Evolutionary conservation across 2,113 vertebrate species (phyloP).

Genomic region (Poeciliopsis prolifica): DNA sequence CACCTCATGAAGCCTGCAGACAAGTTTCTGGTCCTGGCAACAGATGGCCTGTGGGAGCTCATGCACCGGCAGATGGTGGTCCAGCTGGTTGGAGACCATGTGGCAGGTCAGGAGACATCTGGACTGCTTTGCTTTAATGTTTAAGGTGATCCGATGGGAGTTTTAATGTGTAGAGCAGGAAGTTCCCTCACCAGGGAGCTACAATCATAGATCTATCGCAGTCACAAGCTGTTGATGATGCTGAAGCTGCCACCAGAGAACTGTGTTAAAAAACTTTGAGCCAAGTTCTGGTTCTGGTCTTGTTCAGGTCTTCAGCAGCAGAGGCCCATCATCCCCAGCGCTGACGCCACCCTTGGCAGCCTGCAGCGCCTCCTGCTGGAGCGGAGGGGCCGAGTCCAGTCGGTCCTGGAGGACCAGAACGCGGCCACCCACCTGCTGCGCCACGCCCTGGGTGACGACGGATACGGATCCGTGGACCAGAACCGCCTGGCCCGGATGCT

Average conservation of each 20-base stretch:
- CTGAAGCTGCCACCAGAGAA: not conserved
- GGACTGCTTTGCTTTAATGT: not conserved
- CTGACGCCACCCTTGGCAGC: conserved; percentile 45
- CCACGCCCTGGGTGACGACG: conserved; percentile 70
- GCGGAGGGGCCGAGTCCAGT: conserved; percentile 45
- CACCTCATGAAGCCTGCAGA: conserved; percentile 59
- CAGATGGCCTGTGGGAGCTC: conserved; percentile 75
- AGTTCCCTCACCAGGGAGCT: too few relatives aligned
- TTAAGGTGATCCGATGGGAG: not conserved
- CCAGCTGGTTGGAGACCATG: conserved; percentile 69
- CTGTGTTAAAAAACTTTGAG: not conserved
- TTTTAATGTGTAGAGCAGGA: not conserved
- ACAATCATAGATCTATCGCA: too few relatives aligned
- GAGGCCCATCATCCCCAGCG: conserved; percentile 43
- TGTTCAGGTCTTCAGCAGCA: conserved; percentile 65
- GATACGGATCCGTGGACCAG: conserved; percentile 59
- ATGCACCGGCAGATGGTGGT: conserved; percentile 72
- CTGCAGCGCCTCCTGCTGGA: conserved; percentile 67
- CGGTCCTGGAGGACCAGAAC: conserved; percentile 64
- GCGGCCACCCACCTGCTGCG: conserved; percentile 65
- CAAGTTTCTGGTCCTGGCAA: conserved; percentile 74
- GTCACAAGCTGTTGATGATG: not conserved
- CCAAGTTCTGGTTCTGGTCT: not conserved
- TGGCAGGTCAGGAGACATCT: conserved; percentile 42
- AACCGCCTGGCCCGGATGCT: conserved; percentile 68